phyloP scores from a whole-genome alignment of 2,888 invertebrate genomes.

The Anaspis maculata region DNA sequence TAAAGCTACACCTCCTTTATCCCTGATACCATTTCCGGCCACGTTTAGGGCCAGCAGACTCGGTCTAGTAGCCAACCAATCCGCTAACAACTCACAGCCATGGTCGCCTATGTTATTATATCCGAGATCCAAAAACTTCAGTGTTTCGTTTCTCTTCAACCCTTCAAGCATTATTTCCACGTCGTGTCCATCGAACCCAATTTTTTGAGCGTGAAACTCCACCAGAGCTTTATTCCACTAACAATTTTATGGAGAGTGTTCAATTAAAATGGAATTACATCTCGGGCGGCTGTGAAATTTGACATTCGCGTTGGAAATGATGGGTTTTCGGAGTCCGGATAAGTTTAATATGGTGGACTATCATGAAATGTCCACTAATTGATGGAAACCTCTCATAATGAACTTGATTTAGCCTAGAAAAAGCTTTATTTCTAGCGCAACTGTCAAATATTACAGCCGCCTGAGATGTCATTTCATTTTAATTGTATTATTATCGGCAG shows the following conservation, averaged over 20 bases:
- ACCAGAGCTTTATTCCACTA: conserved; percentile 42
- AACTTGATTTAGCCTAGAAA: background rate
- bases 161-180: conserved; percentile 49
- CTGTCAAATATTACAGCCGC: no score
- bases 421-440: no score
- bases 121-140: conserved; percentile 52
- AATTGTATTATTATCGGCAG: no score
- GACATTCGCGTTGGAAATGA: no score
- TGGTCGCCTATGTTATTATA: conserved; percentile 54
- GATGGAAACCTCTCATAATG: background rate
- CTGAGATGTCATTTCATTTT: no score
- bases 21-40: conserved; percentile 49
- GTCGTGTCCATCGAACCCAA: conserved; percentile 52
- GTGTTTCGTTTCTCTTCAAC: conserved; percentile 43
- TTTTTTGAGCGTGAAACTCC: conserved; percentile 53
- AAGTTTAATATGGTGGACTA: no score
- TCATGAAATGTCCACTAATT: no score
- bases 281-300: background rate
- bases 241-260: no score
- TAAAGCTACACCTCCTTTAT: conserved; percentile 47
- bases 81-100: conserved; percentile 47
- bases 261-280: conserved; percentile 6
- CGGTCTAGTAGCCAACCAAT: conserved; percentile 48
- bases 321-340: no score
- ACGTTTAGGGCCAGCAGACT: conserved; percentile 47